Evolutionary conservation across 2,113 vertebrate genomes (phyloP).

Genomic region (Guaruba guarouba): DNA sequence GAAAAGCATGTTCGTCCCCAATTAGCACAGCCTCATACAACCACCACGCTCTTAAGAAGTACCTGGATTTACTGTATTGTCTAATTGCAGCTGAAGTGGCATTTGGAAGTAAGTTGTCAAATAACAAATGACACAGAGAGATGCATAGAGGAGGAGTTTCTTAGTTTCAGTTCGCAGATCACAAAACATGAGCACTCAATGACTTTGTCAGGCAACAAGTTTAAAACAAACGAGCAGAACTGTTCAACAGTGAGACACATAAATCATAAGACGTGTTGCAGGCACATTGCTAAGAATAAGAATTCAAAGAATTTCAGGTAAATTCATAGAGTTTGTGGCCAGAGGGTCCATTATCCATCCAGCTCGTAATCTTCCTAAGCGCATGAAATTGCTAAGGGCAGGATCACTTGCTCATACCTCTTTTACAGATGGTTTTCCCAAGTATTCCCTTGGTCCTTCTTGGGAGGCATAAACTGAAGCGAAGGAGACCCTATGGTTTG

Average conservation of each 20-base stretch:
- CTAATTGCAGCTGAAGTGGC: background rate
- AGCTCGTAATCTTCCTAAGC: background rate
- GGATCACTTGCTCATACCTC: background rate
- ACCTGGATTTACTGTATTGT: background rate
- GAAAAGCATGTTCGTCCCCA: background rate
- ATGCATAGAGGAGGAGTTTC: background rate
- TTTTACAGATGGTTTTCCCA: background rate
- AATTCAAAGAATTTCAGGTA: background rate
- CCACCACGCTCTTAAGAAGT: background rate
- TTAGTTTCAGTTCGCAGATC: background rate
- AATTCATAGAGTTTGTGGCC: background rate
- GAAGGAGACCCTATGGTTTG: background rate
- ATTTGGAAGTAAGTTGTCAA: background rate
- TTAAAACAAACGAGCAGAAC: background rate
- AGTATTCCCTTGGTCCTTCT: background rate
- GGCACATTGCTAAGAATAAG: background rate
- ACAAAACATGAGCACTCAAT: background rate
- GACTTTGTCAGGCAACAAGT: background rate
- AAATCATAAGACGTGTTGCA: background rate
- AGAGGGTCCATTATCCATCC: background rate
- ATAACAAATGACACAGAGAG: background rate
- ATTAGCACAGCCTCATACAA: fast-evolving
- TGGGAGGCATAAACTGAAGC: background rate
- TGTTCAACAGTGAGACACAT: background rate
- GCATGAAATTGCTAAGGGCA: background rate